Evolutionary conservation across 2,113 vertebrate genomes (phyloP).

Genomic region (Myiozetetes cayanensis): DNA sequence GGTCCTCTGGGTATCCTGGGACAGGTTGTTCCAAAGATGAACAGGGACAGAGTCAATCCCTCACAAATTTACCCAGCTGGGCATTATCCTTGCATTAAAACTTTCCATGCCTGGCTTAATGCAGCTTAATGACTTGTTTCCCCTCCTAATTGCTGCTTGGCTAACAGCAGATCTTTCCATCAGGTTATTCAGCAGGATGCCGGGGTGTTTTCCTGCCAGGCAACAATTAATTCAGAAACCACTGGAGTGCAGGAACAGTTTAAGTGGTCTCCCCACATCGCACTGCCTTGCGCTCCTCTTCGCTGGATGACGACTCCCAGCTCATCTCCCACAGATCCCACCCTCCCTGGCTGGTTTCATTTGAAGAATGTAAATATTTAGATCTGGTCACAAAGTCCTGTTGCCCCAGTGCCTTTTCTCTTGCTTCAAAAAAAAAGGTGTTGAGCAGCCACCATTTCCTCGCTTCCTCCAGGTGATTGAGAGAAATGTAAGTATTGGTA

Average conservation of each 20-base stretch:
- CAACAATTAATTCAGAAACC: conserved; percentile 64
- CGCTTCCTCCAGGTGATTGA: not conserved
- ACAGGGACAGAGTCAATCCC: not conserved
- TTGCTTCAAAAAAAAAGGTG: not conserved
- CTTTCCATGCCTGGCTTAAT: not conserved
- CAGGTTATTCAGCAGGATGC: conserved; percentile 53
- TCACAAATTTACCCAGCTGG: not conserved
- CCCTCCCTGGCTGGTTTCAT: not conserved
- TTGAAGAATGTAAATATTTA: not conserved
- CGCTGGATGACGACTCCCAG: not conserved
- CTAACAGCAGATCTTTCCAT: conserved; percentile 51
- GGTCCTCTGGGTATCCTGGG: not conserved
- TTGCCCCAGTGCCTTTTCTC: not conserved
- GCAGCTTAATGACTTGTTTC: conserved; percentile 40
- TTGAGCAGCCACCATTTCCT: not conserved
- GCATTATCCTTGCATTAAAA: not conserved
- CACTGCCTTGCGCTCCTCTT: conserved; percentile 16
- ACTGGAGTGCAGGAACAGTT: conserved; percentile 51
- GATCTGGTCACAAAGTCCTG: not conserved
- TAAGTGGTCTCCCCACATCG: conserved; percentile 4
- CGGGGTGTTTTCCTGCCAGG: conserved; percentile 58
- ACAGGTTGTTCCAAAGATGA: not conserved
- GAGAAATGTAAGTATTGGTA: accelerated
- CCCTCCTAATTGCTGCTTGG: conserved; percentile 51
- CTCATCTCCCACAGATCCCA: not conserved